phyloP scores from a whole-genome alignment of 2,113 vertebrate species.

The Sinocyclocheilus anophthalmus region DNA sequence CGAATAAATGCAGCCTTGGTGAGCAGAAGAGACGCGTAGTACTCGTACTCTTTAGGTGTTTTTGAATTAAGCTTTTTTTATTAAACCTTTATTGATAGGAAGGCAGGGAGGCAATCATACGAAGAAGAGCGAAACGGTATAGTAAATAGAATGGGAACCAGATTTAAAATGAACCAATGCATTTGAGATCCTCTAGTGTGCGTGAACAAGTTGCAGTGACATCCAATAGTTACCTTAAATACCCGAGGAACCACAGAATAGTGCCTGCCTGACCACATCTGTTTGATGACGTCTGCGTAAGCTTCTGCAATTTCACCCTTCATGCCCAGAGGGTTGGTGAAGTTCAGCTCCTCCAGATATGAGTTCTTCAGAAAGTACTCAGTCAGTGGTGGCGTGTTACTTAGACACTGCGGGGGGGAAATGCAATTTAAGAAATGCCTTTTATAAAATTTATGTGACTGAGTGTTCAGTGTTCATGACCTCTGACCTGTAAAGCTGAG shows the following conservation, averaged over 20 bases:
- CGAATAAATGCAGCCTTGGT: not conserved
- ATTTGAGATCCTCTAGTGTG: not conserved
- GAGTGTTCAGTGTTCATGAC: not conserved
- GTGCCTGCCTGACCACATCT: constrained; percentile 88
- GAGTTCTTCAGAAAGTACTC: constrained; percentile 85
- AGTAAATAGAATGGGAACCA: too few relatives aligned
- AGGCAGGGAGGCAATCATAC: not conserved
- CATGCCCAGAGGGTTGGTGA: constrained; percentile 88
- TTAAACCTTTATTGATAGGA: not conserved
- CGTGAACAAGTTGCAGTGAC: not conserved
- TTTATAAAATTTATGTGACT: not conserved
- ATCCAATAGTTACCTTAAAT: constrained; percentile 88
- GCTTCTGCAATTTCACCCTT: constrained; percentile 89
- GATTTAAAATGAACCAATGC: not conserved
- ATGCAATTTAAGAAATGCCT: not conserved
- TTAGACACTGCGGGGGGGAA: constrained; percentile 79
- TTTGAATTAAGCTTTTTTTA: not conserved
- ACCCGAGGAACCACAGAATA: constrained; percentile 82
- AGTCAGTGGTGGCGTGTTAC: constrained; percentile 85
- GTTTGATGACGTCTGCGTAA: constrained; percentile 87
- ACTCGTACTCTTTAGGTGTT: not conserved
- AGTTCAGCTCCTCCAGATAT: constrained; percentile 86
- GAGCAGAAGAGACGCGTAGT: too few relatives aligned
- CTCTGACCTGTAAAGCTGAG: constrained; percentile 84
- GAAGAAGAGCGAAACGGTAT: not conserved